These are phyloP conservation scores for Chrysodeixis includens DNA, from an alignment of 2,888 invertebrate genomes.

Conservation along the genomic window DNA sequence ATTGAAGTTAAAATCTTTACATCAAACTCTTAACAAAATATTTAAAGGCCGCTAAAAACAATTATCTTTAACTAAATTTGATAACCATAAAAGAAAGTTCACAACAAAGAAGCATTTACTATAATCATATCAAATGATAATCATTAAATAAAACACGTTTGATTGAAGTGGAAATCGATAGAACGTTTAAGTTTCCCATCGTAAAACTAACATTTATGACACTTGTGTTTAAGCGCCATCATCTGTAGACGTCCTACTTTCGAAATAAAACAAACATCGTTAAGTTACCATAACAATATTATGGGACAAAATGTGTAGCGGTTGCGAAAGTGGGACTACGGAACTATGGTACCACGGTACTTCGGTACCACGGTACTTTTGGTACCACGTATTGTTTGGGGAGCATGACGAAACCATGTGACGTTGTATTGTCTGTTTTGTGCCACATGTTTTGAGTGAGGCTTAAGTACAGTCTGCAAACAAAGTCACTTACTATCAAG, in stretches of 20 bases:
- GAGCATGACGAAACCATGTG: constrained; percentile 65
- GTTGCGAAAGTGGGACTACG: constrained; percentile 66
- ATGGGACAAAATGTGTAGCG: constrained; percentile 64
- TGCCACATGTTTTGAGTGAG: constrained; percentile 32
- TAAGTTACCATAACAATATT: constrained; percentile 63
- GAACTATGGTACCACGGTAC: constrained; percentile 16
- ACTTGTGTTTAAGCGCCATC: constrained; percentile 63
- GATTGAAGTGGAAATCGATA: constrained; percentile 18
- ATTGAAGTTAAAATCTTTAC: not conserved
- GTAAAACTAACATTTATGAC: constrained; percentile 65
- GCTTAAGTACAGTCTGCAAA: constrained; percentile 14
- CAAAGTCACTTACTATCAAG: too few relatives aligned
- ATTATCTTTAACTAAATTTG: not conserved
- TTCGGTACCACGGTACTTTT: too few relatives aligned
- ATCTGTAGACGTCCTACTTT: constrained; percentile 77
- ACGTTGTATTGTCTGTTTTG: constrained; percentile 54
- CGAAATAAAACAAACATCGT: constrained; percentile 75
- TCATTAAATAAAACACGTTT: not conserved
- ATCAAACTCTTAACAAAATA: not conserved
- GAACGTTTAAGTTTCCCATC: constrained; percentile 62
- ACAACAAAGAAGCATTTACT: not conserved
- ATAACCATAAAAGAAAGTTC: not conserved
- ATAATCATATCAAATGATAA: not conserved
- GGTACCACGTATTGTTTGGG: constrained; percentile 62
- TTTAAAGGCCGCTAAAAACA: not conserved